A percentile compares a stretch with the other conserved stretches of the same genome.
Evolutionary conservation across 2,797 vertebrate genomes (phyloP).

Genomic region (Limnodromus scolopaceus): DNA sequence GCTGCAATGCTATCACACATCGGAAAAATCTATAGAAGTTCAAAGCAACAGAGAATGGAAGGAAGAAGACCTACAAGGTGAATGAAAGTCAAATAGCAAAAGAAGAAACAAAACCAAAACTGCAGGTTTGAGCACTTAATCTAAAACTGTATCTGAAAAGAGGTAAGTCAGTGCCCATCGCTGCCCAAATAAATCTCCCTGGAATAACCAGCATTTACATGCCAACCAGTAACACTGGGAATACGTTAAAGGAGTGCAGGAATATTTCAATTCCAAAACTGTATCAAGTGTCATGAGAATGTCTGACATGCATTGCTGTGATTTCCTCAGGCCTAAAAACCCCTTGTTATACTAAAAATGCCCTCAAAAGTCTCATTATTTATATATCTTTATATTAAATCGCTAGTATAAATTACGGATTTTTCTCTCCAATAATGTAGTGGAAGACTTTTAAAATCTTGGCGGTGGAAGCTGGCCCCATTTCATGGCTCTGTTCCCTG

Average conservation of each 20-base stretch:
- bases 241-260: background rate
- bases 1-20: background rate
- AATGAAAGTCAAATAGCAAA: background rate
- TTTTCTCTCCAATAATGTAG: background rate
- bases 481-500: background rate
- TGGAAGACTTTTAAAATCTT: background rate
- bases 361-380: background rate
- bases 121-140: background rate
- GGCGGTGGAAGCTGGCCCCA: background rate
- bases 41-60: background rate
- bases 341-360: background rate
- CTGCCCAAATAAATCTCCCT: slow-evolving; percentile 21
- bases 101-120: background rate
- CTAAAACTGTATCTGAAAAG: background rate
- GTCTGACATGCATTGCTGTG: background rate
- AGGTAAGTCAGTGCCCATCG: background rate
- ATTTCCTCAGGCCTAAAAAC: background rate
- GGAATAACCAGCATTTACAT: background rate
- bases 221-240: background rate
- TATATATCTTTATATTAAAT: background rate
- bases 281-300: background rate
- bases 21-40: background rate
- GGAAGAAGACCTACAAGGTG: background rate
- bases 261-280: background rate
- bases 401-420: background rate